Conservation (phyloP, 2,113 vertebrate species). For the Oreochromis niloticus region DNA sequence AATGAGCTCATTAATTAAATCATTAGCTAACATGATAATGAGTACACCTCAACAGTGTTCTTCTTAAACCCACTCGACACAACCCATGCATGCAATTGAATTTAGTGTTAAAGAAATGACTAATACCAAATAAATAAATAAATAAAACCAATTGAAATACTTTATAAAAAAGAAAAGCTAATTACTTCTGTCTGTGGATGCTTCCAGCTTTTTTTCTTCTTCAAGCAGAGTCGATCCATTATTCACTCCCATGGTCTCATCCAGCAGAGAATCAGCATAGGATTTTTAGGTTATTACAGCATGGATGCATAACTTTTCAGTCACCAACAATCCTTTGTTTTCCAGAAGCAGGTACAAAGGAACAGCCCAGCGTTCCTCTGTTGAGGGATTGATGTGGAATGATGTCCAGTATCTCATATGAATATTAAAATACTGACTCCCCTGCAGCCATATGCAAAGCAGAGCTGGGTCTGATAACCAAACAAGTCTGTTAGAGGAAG, state of each 20-base stretch:
- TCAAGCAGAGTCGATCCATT: not conserved
- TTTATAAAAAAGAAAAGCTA: not conserved
- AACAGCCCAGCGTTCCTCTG: not conserved
- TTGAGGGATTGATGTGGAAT: not conserved
- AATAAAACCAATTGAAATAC: not conserved
- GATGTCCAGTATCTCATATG: not conserved
- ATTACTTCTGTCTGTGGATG: not conserved
- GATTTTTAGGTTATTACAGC: not conserved
- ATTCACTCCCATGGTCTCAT: not conserved
- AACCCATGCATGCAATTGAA: not conserved
- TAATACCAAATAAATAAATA: not conserved
- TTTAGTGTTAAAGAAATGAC: not conserved
- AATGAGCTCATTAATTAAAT: not conserved
- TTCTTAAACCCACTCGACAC: not conserved
- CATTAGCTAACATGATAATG: not conserved
- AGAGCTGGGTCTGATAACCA: not conserved
- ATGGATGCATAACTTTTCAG: not conserved
- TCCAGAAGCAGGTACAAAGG: not conserved
- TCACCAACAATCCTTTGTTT: not conserved
- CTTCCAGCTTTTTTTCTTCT: not conserved
- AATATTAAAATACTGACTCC: not conserved
- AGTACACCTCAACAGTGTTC: not conserved
- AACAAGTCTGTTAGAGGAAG: not conserved
- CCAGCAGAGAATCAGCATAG: not conserved
- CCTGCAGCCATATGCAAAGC: slow-evolving; percentile 9